Evolutionary conservation across 1,140 invertebrate genomes (phyloP).

Genomic region (Conus ventricosus): DNA sequence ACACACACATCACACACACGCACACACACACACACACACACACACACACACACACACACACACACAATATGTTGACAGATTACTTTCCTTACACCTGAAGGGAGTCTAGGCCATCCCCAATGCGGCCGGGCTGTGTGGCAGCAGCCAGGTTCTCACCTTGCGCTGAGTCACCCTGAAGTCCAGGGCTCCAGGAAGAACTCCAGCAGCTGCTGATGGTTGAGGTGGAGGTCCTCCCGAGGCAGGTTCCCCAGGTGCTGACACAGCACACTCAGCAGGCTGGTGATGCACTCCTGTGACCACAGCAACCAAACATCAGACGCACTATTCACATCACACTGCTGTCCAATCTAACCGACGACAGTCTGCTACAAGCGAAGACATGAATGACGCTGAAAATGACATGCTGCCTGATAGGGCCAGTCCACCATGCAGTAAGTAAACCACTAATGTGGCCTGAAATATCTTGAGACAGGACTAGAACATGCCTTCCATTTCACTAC

Average conservation of each 20-base stretch:
- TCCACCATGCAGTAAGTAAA: too few relatives aligned
- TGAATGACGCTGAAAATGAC: too few relatives aligned
- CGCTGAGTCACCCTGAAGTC: slow-evolving; percentile 79
- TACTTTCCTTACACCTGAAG: too few relatives aligned
- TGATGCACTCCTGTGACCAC: slow-evolving; percentile 76
- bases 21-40: too few relatives aligned
- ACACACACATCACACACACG: background rate
- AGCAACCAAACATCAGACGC: slow-evolving; percentile 11
- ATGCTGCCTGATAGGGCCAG: too few relatives aligned
- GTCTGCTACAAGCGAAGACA: too few relatives aligned
- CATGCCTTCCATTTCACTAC: too few relatives aligned
- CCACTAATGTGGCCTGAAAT: too few relatives aligned
- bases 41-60: too few relatives aligned
- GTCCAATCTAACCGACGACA: background rate
- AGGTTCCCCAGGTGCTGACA: slow-evolving; percentile 82
- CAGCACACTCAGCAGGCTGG: slow-evolving; percentile 84
- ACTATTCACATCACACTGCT: too few relatives aligned
- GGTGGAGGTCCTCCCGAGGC: slow-evolving; percentile 79
- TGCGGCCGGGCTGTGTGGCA: background rate
- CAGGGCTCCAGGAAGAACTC: slow-evolving; percentile 85
- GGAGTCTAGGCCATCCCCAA: background rate
- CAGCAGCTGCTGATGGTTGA: slow-evolving; percentile 79
- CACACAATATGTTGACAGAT: too few relatives aligned
- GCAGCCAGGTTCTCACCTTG: background rate
- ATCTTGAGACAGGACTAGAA: too few relatives aligned